These are phyloP conservation scores for Drosophila anceps DNA, from an alignment of 2,888 invertebrate species.

Conservation along the genomic window DNA sequence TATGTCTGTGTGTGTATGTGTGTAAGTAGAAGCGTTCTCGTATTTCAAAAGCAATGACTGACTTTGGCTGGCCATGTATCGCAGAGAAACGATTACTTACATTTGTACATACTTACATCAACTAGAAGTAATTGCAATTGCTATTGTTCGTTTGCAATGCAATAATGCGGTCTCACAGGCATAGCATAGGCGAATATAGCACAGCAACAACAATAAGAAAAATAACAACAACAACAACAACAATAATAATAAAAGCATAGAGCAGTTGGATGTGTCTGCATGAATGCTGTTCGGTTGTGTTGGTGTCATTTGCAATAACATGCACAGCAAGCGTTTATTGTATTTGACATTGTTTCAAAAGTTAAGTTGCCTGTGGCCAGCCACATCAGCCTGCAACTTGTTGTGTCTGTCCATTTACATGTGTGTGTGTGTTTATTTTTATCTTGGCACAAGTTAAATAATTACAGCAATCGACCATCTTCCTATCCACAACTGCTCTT, in stretches of 20 bases:
- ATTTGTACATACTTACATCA: slow-evolving; percentile 29
- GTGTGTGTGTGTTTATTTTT: slow-evolving; percentile 10
- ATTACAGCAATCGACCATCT: slow-evolving; percentile 8
- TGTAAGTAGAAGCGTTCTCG: slow-evolving; percentile 11
- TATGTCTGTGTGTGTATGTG: background rate
- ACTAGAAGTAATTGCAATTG: slow-evolving; percentile 60
- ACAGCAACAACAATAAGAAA: background rate
- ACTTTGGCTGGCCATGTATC: slow-evolving; percentile 16
- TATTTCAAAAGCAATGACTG: slow-evolving; percentile 15
- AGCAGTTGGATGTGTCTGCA: slow-evolving; percentile 23
- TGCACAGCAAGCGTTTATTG: slow-evolving; percentile 62
- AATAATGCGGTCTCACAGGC: slow-evolving; percentile 63
- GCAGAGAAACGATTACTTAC: slow-evolving; percentile 27
- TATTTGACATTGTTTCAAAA: slow-evolving; percentile 76
- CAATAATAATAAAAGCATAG: slow-evolving; percentile 3
- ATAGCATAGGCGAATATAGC: slow-evolving; percentile 13
- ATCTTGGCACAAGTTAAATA: slow-evolving; percentile 16
- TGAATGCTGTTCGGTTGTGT: slow-evolving; percentile 43
- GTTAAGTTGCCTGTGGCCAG: slow-evolving; percentile 74
- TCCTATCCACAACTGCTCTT: background rate
- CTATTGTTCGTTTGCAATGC: slow-evolving; percentile 62
- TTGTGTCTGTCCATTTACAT: slow-evolving; percentile 19
- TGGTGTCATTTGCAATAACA: slow-evolving; percentile 56
- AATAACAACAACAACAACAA: background rate
- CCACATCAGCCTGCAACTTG: slow-evolving; percentile 62